Evolutionary conservation across 1,140 invertebrate genomes (phyloP), one percentile per base, ranked within the genome.

Genomic region (Drosophila funebris): DNA sequence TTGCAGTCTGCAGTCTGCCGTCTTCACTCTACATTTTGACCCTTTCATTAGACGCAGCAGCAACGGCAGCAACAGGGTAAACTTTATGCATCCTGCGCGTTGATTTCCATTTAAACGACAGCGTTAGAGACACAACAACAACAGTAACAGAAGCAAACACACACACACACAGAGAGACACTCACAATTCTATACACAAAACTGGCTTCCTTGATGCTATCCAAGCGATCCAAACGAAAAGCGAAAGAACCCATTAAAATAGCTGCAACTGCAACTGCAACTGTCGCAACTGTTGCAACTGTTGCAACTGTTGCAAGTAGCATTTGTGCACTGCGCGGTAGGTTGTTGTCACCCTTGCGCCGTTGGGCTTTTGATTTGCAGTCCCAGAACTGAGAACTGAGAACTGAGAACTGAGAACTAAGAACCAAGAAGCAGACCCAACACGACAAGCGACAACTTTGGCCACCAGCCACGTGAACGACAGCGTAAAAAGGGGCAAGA

Each of bases 181-280:
- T 46, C 29, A 8, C 14, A 37, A 41, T 41, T 48, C 44, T n/a
- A 48, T 27, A 48, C 44, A 39, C 36, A 50, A 75, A 85, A 73
- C 74, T 85, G 70, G 83, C 78, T 88, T 88, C 83, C 83, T 88
- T 88, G 83, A 88, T 88, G 83, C 79, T 88, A 88, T 88, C 83
- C 83, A 73, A 46, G 31, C 24, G 27, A 37, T 54, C 44, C 62
- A 67, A 78, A 69, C 83, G 64, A 87, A 87, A 88, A 88, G 83
- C 83, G 83, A 88, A 88, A 88, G 78, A 88, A 88, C 83, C 83
- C 83, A 88, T 88, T 88, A 88, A 88, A 88, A 88, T 88, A 79
- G 76, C 72, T 76, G 68, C 78, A 78, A 78, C 56, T 69, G 44
- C 52, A 37, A 44, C 39, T 46, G 50, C 62, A 39, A 66, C 44